Base-by-base conservation (phyloP, 2,888 invertebrate species). In the Branchinecta sandiegonensis region DNA sequence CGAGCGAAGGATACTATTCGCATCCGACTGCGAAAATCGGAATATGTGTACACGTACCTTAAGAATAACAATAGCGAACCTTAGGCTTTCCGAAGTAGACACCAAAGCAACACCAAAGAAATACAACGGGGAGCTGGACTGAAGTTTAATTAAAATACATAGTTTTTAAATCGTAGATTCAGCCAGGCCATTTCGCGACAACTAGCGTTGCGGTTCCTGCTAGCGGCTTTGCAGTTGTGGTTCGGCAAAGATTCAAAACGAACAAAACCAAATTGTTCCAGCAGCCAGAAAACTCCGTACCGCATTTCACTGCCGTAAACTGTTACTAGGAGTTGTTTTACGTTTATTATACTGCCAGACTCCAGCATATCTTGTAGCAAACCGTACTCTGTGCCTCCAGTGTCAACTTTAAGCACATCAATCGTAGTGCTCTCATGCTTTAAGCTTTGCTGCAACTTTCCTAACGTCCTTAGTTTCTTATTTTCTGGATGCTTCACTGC, bases 171-270 rank as follows among this genome's bases (percentile, higher is more conserved):
- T 23, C 63, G n/a, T 10, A 56, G 23, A 23, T 56, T 56, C n/a
- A 56, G 23, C 63, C 63, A 56, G n/a, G 63, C n/a, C 9, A 56
- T 9, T 56, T 56, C 63, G 14, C 10, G 23, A 23, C 63, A 56
- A 17, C 14, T 56, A n/a, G 23, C 63, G n/a, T 11, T 56, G 63
- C 23, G 8, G 12, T 56, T 56, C 63, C 9, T 56, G 23, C 23
- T 17, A n/a, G 63, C 23, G 56, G 8, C n/a, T 14, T n/a, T 56
- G 63, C 63, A 56, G 23, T n/a, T 17, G 23, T 8, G 23, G 63
- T 56, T 56, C 23, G 63, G 63, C 14, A 56, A 23, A 23, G 63
- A 56, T 56, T 10, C 63, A 56, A 56, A 56, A 8, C 63, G 63
- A 17, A 17, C 63, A 56, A 56, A 56, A 10, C 63, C 23, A 37